phyloP scores from a whole-genome alignment of 2,888 invertebrate genomes.

The Orchestes rusci region DNA sequence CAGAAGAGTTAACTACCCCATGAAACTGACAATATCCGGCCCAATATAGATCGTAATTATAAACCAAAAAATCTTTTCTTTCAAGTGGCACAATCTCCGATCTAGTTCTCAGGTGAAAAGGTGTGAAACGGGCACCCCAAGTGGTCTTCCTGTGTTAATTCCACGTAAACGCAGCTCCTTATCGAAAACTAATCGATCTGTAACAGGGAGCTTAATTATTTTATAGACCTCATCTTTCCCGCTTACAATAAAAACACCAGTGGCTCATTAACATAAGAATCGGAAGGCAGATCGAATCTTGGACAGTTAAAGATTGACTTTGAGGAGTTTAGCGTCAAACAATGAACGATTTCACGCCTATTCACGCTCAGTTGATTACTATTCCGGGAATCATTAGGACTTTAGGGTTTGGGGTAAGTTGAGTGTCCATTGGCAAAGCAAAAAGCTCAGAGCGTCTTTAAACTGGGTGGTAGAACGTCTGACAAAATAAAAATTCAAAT shows the following conservation, averaged over 20 bases:
- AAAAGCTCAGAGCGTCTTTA: too few species aligned
- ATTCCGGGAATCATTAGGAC: too few species aligned
- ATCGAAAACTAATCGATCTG: conserved; percentile 28
- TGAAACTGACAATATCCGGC: conserved; percentile 13
- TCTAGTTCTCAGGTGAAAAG: conserved; percentile 22
- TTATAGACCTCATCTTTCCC: conserved; percentile 30
- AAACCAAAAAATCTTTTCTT: conserved; percentile 18
- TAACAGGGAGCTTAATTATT: conserved; percentile 36
- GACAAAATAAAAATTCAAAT: too few species aligned
- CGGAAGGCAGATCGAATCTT: conserved; percentile 25
- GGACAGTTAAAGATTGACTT: conserved; percentile 21
- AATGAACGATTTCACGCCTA: conserved; percentile 25
- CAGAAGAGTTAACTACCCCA: conserved; percentile 9
- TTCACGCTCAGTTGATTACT: conserved; percentile 19
- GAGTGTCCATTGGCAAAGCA: too few species aligned
- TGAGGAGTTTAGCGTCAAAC: conserved; percentile 24
- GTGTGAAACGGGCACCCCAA: conserved; percentile 28
- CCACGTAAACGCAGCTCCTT: conserved; percentile 23
- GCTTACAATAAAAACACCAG: conserved; percentile 30
- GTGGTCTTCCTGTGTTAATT: conserved; percentile 29
- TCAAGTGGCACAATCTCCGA: conserved; percentile 16
- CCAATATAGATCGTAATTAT: conserved; percentile 17
- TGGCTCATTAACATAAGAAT: conserved; percentile 36
- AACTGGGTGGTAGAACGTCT: too few species aligned
- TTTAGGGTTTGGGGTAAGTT: too few species aligned